A percentile compares a stretch with the other conserved stretches of the same genome.
These are phyloP conservation scores for Paratrypauchen microcephalus DNA, from an alignment of 2,797 vertebrate genomes.

Conservation along the genomic window DNA sequence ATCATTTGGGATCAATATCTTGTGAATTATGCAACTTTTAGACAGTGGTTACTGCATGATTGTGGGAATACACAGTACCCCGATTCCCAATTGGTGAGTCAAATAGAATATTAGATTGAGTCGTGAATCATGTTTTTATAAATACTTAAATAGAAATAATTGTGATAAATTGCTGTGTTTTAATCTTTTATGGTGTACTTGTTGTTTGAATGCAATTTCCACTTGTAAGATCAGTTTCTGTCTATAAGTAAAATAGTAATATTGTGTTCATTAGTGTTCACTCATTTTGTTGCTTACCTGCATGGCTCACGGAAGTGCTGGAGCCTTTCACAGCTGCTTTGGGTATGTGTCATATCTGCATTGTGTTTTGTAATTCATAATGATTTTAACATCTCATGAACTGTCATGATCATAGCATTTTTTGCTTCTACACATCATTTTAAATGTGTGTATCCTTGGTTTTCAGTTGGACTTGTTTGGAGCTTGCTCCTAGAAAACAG, in stretches of 20 bases:
- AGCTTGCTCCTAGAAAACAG: not conserved
- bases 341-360: slow-evolving; percentile 4
- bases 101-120: not conserved
- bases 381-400: not conserved
- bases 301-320: slow-evolving; percentile 7
- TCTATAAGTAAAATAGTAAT: slow-evolving; percentile 4
- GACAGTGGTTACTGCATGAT: not conserved
- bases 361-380: not conserved
- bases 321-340: slow-evolving; percentile 9
- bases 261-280: slow-evolving; percentile 4
- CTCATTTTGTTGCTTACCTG: not conserved
- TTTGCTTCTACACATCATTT: not conserved
- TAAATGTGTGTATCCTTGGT: not conserved
- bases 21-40: slow-evolving; percentile 2
- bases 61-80: not conserved
- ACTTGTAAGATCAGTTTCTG: not conserved
- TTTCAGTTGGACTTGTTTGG: not conserved
- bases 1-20: not conserved
- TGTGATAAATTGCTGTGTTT: not conserved
- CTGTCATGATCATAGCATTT: not conserved
- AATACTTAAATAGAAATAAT: not conserved
- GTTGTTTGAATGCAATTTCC: slow-evolving; percentile 1
- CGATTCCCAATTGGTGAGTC: not conserved
- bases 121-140: not conserved
- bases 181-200: not conserved